A percentile compares a stretch with the other conserved stretches of the same genome.
Evolutionary conservation across 2,113 vertebrate genomes (phyloP).

Genomic region (Charina bottae): DNA sequence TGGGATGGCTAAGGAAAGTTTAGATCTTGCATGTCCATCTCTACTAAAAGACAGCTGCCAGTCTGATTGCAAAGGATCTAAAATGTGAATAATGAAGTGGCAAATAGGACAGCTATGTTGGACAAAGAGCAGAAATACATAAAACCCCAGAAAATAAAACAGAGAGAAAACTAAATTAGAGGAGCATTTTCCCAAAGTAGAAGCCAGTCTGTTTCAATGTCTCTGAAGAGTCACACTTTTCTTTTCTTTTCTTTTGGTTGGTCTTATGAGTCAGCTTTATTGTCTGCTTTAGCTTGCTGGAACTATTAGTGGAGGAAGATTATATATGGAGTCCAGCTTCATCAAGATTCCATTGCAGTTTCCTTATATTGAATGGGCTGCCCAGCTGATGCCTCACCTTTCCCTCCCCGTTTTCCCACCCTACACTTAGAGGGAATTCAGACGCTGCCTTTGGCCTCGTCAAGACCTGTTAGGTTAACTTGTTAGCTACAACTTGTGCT

Average conservation of each 20-base stretch:
- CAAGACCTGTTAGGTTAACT: not conserved
- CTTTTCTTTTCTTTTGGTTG: not conserved
- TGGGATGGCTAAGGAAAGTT: no score
- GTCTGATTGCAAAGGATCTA: not conserved
- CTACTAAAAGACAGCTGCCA: not conserved
- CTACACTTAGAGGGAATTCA: not conserved
- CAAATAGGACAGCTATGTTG: not conserved
- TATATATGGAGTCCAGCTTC: not conserved
- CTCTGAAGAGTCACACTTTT: not conserved
- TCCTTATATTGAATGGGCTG: not conserved
- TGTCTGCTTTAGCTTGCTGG: not conserved
- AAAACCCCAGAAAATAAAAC: slow-evolving; percentile 6
- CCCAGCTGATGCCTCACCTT: not conserved
- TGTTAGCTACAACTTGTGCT: not conserved
- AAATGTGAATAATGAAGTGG: not conserved
- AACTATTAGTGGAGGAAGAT: not conserved
- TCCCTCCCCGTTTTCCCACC: no score
- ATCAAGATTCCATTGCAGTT: not conserved
- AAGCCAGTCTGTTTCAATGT: not conserved
- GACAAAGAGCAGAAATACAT: slow-evolving; percentile 17
- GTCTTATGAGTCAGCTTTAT: slow-evolving; percentile 22
- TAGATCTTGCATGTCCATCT: not conserved
- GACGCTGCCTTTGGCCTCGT: not conserved
- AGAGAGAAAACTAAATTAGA: slow-evolving; percentile 2
- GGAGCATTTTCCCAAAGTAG: slow-evolving; percentile 2